Evolutionary conservation across 2,113 vertebrate genomes (phyloP).

Genomic region (Syngnathus floridae): DNA sequence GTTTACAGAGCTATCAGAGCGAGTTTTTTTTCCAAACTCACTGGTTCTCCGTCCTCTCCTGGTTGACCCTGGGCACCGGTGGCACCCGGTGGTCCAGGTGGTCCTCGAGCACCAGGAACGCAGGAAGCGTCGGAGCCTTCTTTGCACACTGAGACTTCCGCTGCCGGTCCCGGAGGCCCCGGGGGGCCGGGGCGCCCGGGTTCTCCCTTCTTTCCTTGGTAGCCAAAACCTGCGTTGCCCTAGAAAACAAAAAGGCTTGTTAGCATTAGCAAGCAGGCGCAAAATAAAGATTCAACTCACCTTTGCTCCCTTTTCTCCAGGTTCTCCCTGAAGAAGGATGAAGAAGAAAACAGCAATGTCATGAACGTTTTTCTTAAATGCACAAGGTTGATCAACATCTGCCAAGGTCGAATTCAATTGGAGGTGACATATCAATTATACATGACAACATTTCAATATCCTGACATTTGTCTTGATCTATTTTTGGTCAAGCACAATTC

Average conservation of each 20-base stretch:
- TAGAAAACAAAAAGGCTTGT: conserved; percentile 33
- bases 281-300: conserved; percentile 49
- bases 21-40: conserved; percentile 58
- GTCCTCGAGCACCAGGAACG: conserved; percentile 67
- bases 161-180: conserved; percentile 62
- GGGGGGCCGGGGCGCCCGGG: conserved; percentile 63
- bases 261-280: too few relatives aligned
- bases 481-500: too few relatives aligned
- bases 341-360: conserved; percentile 15
- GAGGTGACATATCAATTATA: too few relatives aligned
- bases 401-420: too few relatives aligned
- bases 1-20: too few relatives aligned
- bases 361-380: too few relatives aligned
- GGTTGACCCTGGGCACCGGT: conserved; percentile 70
- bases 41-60: conserved; percentile 80
- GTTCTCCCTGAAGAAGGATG: conserved; percentile 69
- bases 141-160: conserved; percentile 19
- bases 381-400: too few relatives aligned
- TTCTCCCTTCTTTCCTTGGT: conserved; percentile 81
- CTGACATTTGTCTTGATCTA: too few relatives aligned
- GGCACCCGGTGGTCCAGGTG: conserved; percentile 65
- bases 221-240: conserved; percentile 81
- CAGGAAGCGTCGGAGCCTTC: conserved; percentile 55
- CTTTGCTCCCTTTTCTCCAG: conserved; percentile 80
- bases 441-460: too few relatives aligned